These are phyloP conservation scores for Coelopa pilipes DNA, from an alignment of 2,888 invertebrate species.

Conservation along the genomic window DNA sequence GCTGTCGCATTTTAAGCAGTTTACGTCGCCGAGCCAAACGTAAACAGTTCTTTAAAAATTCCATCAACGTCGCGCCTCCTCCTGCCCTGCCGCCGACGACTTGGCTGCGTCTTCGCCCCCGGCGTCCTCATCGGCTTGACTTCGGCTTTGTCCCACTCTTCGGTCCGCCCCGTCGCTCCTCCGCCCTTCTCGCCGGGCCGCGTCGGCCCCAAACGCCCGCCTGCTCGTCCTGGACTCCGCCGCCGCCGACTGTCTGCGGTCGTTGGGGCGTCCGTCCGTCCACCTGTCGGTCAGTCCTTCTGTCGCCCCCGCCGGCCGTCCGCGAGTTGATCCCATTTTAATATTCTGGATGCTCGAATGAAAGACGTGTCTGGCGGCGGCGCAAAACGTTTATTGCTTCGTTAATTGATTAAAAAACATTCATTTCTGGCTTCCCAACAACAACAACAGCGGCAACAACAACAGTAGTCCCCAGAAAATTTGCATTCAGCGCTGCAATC, in stretches of 20 bases:
- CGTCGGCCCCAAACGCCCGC: not conserved
- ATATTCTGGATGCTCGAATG: slow-evolving; percentile 67
- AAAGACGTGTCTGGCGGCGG: slow-evolving; percentile 63
- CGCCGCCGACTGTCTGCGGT: not conserved
- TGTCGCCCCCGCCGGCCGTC: no score
- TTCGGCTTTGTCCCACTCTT: slow-evolving; percentile 43
- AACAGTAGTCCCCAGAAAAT: not conserved
- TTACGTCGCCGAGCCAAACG: slow-evolving; percentile 32
- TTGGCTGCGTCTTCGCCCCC: slow-evolving; percentile 40
- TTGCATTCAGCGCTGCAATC: slow-evolving; percentile 25
- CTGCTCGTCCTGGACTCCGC: not conserved
- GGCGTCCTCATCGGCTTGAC: slow-evolving; percentile 12
- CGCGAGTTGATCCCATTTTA: slow-evolving; percentile 65
- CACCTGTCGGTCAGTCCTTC: slow-evolving; percentile 38
- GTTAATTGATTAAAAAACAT: slow-evolving; percentile 52
- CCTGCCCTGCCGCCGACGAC: slow-evolving; percentile 6
- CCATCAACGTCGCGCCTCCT: slow-evolving; percentile 34
- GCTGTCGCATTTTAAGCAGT: slow-evolving; percentile 41
- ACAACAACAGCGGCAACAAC: not conserved
- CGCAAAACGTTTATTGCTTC: slow-evolving; percentile 55
- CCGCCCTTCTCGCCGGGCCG: not conserved
- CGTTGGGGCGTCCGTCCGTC: not conserved
- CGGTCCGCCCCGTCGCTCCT: slow-evolving; percentile 20
- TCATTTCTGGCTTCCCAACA: slow-evolving; percentile 16
- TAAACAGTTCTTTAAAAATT: slow-evolving; percentile 41